Percentiles rank a stretch among this genome's conserved stretches.
Evolutionary conservation across 1,140 invertebrate species (phyloP).

Genomic region (Sycobia sp.): DNA sequence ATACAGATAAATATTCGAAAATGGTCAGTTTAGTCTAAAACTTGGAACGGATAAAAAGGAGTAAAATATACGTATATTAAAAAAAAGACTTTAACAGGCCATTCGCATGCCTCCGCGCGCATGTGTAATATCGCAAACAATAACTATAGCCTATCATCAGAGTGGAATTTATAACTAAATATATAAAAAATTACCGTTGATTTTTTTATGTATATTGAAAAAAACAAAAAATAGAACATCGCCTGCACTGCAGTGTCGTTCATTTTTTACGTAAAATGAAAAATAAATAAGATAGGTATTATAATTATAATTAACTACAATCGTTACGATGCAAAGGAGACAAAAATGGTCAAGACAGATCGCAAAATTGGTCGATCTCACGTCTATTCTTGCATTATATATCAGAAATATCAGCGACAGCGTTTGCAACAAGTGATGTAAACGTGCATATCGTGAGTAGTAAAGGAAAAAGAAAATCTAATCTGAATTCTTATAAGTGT

Average conservation of each 20-base stretch:
- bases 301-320: background rate
- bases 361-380: constrained; percentile 1
- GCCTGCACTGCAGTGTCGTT: constrained; percentile 2
- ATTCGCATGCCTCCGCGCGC: background rate
- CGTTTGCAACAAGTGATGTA: background rate
- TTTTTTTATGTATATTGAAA: background rate
- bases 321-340: background rate
- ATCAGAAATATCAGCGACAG: background rate
- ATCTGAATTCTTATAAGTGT: constrained; percentile 2
- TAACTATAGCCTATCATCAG: background rate
- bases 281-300: constrained; percentile 2
- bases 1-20: constrained; percentile 29
- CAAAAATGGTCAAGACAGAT: background rate
- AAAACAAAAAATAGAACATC: background rate
- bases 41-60: background rate
- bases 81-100: constrained; percentile 4
- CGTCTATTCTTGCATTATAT: background rate
- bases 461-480: background rate
- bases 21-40: constrained; percentile 13
- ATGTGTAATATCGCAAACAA: no score
- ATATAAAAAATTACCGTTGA: background rate
- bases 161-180: background rate
- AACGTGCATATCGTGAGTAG: background rate
- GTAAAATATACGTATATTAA: background rate
- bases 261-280: constrained; percentile 24